Evolutionary conservation across 2,113 vertebrate genomes (phyloP), one percentile per base, ranked within the genome.

Genomic region (Hippoglossus stenolepis): DNA sequence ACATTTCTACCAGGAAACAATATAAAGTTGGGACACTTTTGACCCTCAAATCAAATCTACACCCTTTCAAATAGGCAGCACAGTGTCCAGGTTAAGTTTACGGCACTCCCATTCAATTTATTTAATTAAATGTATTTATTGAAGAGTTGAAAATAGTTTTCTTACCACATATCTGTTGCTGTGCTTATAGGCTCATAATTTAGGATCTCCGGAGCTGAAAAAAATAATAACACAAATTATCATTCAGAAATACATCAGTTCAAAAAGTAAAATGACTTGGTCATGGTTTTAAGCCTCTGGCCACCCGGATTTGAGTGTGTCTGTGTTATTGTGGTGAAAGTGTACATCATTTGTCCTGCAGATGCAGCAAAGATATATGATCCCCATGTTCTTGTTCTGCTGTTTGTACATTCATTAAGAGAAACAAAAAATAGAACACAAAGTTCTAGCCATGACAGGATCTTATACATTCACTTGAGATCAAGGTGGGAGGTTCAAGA

Each of bases 81-180:
- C 20, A 14, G 43, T 11, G 38, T 10, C n/a, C 23, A 23, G 15
- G 7, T 61, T 18, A 45, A 3, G 12, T 43, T 43, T 9, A 43
- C 15, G n/a, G 43, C 9, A 28, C 38, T 1, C 23, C n/a, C n/a
- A n/a, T n/a, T n/a, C n/a, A n/a, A n/a, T n/a, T n/a, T n/a, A n/a
- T n/a, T n/a, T n/a, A n/a, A n/a, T n/a, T n/a, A n/a, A n/a, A n/a
- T n/a, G n/a, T n/a, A n/a, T n/a, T n/a, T n/a, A n/a, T n/a, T n/a
- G n/a, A n/a, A 5, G 0, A 38, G 14, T 18, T 24, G 21, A 24
- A 59, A 31, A 40, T 3, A 23, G 4, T 38, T 73, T 47, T 61
- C 91, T 93, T 76, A 95, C 94, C 94, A 95, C 94, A 95, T 95
- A 56, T 95, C 94, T 61, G 94, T 95, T 17, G 94, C 94, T 65